phyloP scores from a whole-genome alignment of 1,140 invertebrate species.

The Mizuhopecten yessoensis region DNA sequence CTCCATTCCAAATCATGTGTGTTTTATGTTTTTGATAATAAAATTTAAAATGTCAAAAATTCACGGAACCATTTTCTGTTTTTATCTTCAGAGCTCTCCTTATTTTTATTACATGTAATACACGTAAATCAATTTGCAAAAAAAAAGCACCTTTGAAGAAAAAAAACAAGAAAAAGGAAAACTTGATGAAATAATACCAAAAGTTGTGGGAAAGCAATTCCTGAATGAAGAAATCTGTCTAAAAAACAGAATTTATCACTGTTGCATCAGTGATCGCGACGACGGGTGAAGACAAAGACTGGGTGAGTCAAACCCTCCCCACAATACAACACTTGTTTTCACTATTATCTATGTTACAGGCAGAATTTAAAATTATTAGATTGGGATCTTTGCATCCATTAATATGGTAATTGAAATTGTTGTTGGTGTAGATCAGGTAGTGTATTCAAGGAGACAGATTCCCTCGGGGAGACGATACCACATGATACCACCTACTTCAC shows the following conservation, averaged over 20 bases:
- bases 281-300: neutral
- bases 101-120: conserved; percentile 8
- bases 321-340: neutral
- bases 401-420: neutral
- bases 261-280: neutral
- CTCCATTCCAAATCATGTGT: neutral
- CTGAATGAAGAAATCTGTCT: neutral
- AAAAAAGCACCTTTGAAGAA: neutral
- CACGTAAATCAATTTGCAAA: conserved; percentile 19
- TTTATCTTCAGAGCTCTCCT: neutral
- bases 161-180: neutral
- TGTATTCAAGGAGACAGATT: neutral
- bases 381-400: neutral
- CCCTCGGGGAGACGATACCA: neutral
- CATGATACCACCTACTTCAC: too few species aligned
- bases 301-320: neutral
- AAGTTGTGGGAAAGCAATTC: neutral
- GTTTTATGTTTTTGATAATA: conserved; percentile 18
- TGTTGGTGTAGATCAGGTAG: neutral
- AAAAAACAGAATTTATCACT: neutral
- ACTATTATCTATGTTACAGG: neutral
- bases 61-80: neutral
- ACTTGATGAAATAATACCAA: neutral
- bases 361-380: neutral
- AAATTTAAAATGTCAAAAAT: conserved; percentile 30